These are phyloP conservation scores for Schizotus pectinicornis DNA, from an alignment of 2,888 invertebrate genomes.

Conservation along the genomic window DNA sequence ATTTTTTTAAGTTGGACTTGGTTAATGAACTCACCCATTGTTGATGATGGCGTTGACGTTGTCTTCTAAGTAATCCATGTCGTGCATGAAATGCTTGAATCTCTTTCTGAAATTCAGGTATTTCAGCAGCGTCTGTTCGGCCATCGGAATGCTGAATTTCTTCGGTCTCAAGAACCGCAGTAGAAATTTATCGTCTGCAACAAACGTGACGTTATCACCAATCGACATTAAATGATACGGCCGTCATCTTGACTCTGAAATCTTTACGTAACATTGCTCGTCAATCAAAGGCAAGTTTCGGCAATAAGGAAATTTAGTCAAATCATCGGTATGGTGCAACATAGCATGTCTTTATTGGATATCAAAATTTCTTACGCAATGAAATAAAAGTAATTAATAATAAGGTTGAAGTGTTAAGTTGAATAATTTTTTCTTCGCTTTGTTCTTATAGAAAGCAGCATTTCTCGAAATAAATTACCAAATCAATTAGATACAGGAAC, in stretches of 20 bases:
- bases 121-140: conserved; percentile 78
- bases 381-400: too few relatives aligned
- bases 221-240: conserved; percentile 27
- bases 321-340: too few relatives aligned
- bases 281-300: too few relatives aligned
- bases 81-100: conserved; percentile 68
- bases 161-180: conserved; percentile 77
- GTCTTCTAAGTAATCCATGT: conserved; percentile 70
- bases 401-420: too few relatives aligned
- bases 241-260: not conserved
- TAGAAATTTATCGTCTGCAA: conserved; percentile 74
- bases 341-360: too few relatives aligned
- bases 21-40: conserved; percentile 63
- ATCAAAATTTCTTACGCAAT: too few relatives aligned
- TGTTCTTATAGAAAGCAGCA: too few relatives aligned
- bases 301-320: too few relatives aligned
- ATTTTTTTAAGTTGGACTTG: conserved; percentile 2
- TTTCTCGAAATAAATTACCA: too few relatives aligned
- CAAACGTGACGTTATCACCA: conserved; percentile 31
- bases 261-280: not conserved
- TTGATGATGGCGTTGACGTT: conserved; percentile 69
- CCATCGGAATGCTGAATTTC: conserved; percentile 80
- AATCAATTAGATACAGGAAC: too few relatives aligned
- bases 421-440: too few relatives aligned
- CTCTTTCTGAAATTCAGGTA: conserved; percentile 76